Percentiles rank a stretch among this genome's conserved stretches.
Conservation (phyloP, 2,113 vertebrate species). For the Pyrgilauda ruficollis region DNA sequence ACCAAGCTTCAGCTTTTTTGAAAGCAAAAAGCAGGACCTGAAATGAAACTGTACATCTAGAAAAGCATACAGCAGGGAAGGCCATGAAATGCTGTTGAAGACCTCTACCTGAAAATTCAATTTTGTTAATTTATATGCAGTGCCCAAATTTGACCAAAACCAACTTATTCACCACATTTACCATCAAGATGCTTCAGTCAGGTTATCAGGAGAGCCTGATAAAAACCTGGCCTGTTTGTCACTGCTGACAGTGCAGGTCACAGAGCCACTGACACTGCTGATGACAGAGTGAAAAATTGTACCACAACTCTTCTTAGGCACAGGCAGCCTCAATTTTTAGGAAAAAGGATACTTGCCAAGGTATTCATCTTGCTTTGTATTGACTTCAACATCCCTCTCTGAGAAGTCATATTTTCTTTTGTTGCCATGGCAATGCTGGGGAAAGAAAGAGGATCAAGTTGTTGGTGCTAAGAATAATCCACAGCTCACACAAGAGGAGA, state of each 20-base stretch:
- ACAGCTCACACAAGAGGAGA: constrained; percentile 27
- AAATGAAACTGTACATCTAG: background rate
- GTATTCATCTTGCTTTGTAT: constrained; percentile 98
- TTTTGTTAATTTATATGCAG: background rate
- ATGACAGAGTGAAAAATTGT: background rate
- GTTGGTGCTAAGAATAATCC: constrained; percentile 47
- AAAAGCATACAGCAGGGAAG: background rate
- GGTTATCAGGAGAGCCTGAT: background rate
- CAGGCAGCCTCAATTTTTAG: background rate
- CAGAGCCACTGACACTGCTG: background rate
- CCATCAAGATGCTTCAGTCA: background rate
- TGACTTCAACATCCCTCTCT: constrained; percentile 92
- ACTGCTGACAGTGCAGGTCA: background rate
- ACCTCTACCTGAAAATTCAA: background rate
- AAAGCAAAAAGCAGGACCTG: background rate
- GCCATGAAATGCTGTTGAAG: background rate
- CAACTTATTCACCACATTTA: background rate
- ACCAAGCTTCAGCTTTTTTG: background rate
- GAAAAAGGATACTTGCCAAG: constrained; percentile 99
- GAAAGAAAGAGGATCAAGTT: constrained; percentile 26
- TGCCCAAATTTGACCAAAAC: background rate
- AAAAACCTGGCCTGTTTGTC: background rate
- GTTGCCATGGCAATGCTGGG: constrained; percentile 97
- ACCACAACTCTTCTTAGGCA: background rate
- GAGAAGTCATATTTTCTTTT: constrained; percentile 99